phyloP scores from a whole-genome alignment of 2,113 vertebrate genomes.

The Callocephalon fimbriatum region DNA sequence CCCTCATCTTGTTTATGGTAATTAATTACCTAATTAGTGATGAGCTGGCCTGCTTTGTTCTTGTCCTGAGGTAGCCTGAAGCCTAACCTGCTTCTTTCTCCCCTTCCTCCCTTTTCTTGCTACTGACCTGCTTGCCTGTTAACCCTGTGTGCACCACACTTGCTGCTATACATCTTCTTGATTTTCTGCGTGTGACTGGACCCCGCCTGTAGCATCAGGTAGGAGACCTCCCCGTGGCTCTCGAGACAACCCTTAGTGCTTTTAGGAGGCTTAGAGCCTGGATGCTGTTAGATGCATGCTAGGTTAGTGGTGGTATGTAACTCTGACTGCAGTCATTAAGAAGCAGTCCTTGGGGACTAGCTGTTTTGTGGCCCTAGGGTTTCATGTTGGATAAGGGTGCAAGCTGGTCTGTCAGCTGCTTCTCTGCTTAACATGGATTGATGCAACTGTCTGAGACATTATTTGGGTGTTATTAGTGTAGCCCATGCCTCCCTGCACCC shows the following conservation, averaged over 20 bases:
- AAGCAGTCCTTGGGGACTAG: neutral
- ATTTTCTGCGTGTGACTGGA: conserved; percentile 69
- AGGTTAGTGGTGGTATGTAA: neutral
- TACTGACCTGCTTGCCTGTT: conserved; percentile 72
- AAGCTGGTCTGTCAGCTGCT: neutral
- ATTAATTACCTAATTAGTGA: conserved; percentile 3
- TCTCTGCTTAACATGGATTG: neutral
- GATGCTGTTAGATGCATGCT: neutral
- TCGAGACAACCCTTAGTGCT: neutral
- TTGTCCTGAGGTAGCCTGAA: conserved; percentile 35
- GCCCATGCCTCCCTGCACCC: neutral
- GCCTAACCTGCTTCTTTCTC: conserved; percentile 64
- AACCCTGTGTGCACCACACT: conserved; percentile 54
- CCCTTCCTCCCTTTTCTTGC: conserved; percentile 52
- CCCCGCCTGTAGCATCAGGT: conserved; percentile 76
- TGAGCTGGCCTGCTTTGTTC: conserved; percentile 40
- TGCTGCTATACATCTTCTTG: conserved; percentile 49
- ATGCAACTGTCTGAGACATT: neutral
- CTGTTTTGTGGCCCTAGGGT: neutral
- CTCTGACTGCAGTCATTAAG: neutral
- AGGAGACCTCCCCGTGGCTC: conserved; percentile 48
- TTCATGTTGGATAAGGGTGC: neutral
- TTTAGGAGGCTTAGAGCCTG: neutral
- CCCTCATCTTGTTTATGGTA: conserved; percentile 11
- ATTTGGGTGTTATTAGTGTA: neutral